Evolutionary conservation across 2,888 invertebrate genomes (phyloP), one percentile per base, ranked within the genome.

Genomic region (Cataglyphis albicans): DNA sequence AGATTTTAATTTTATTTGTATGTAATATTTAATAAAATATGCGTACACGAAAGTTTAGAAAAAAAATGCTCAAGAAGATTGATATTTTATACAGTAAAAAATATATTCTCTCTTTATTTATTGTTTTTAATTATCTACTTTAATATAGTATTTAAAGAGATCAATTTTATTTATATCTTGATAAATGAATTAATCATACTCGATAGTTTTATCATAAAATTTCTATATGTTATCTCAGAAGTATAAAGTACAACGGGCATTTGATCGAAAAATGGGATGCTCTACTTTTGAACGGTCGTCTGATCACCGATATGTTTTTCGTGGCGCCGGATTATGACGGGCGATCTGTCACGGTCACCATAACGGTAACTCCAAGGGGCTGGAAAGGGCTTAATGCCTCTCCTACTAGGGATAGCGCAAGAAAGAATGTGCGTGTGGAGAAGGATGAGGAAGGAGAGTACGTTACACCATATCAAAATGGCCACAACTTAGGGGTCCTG

Each of bases 401-500:
- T 76, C 57, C 59, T 35, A 81, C 81, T 44, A 61, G 82, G 88
- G 80, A 84, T 82, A 84, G 85, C 72, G 75, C 82, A 84, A 84
- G 88, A 87, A 87, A 87, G 81, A 82, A 52, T 32, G 75, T 38
- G 61, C 25, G 76, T 35, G 48, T 61, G 70, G 84, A 83, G 48
- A 52, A 52, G 85, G 75, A 70, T 82, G 84, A 65, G 72, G 61
- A 70, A 81, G 86, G 84, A 85, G 84, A 70, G 84, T 86, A 86
- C 84, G 86, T 88, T 87, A 88, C 86, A 82, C 85, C 87, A 83
- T 90, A 90, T 91, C 87, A 87, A 83, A 90, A 89, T 88, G 86
- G 87, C 85, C 88, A 82, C 85, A 86, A 91, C 87, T 90, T 87
- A 87, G 88, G 90, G 89, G 87, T 85, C 89, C 86, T 75, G 81